phyloP scores from a whole-genome alignment of 2,797 vertebrate genomes.

The Mormyrops attenuatus region DNA sequence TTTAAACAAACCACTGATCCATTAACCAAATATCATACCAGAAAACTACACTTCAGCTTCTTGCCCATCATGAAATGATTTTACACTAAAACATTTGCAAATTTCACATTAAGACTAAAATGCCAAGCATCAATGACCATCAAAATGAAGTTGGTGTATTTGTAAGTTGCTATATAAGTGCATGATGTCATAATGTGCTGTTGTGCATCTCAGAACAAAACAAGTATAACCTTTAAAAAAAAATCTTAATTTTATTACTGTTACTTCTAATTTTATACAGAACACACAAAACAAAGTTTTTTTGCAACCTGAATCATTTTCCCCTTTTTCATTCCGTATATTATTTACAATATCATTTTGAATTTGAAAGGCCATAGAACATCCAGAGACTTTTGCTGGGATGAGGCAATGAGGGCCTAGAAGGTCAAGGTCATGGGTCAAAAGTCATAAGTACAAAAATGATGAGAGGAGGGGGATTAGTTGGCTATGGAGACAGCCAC shows the following conservation, averaged over 20 bases:
- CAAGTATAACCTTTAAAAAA: constrained; percentile 36
- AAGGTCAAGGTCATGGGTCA: background rate
- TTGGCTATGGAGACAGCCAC: background rate
- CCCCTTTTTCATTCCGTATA: constrained; percentile 40
- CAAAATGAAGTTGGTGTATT: background rate
- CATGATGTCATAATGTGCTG: background rate
- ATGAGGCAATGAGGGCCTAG: background rate
- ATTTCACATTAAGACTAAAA: background rate
- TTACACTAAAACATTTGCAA: background rate
- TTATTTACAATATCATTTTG: constrained; percentile 61
- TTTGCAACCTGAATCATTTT: constrained; percentile 38
- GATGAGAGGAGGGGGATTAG: background rate
- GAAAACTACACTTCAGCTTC: too few species aligned
- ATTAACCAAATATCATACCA: too few species aligned
- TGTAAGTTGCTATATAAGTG: background rate
- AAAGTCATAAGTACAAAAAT: background rate
- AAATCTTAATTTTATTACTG: constrained; percentile 61
- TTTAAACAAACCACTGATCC: background rate
- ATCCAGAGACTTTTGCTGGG: constrained; percentile 19
- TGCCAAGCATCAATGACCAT: background rate
- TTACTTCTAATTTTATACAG: constrained; percentile 54
- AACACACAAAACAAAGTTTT: constrained; percentile 47
- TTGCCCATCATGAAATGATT: background rate
- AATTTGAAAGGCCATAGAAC: constrained; percentile 41
- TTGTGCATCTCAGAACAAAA: constrained; percentile 5